Evolutionary conservation across 2,888 invertebrate species (phyloP).

Genomic region (Choreutis nemorana): DNA sequence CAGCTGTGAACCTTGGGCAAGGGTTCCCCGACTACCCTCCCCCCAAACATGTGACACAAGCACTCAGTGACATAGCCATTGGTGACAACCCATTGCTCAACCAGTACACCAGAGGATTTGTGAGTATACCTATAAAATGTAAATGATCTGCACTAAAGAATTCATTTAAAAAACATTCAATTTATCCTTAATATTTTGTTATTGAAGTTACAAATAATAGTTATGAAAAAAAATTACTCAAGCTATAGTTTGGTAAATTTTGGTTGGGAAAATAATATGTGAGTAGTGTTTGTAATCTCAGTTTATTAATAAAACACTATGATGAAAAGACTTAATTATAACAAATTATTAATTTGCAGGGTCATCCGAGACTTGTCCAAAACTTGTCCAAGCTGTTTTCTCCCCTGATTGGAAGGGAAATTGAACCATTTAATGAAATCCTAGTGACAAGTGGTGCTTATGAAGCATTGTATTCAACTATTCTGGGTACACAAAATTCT

Average conservation of each 20-base stretch:
- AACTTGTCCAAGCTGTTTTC: slow-evolving; percentile 87
- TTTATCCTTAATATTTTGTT: no score
- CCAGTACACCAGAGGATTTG: slow-evolving; percentile 95
- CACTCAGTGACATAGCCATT: slow-evolving; percentile 72
- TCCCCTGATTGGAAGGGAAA: slow-evolving; percentile 72
- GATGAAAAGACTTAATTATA: slow-evolving; percentile 4
- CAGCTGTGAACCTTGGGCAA: slow-evolving; percentile 88
- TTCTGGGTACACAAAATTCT: no score
- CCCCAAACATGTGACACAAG: slow-evolving; percentile 82
- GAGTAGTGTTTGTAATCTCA: no score
- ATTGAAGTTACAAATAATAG: no score
- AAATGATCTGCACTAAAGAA: no score
- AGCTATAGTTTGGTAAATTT: no score
- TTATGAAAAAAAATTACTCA: no score
- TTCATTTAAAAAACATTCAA: no score
- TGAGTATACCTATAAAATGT: no score
- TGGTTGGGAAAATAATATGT: no score
- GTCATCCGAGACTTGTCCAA: slow-evolving; percentile 88
- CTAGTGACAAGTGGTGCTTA: slow-evolving; percentile 94
- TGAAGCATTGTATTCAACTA: slow-evolving; percentile 87
- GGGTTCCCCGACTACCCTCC: slow-evolving; percentile 95
- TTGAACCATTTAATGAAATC: slow-evolving; percentile 89
- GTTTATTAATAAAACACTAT: no score
- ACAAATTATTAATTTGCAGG: slow-evolving; percentile 74
- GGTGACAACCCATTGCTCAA: slow-evolving; percentile 79